Evolutionary conservation across 2,797 vertebrate species (phyloP).

Genomic region (Pseudomugil gertrudae): DNA sequence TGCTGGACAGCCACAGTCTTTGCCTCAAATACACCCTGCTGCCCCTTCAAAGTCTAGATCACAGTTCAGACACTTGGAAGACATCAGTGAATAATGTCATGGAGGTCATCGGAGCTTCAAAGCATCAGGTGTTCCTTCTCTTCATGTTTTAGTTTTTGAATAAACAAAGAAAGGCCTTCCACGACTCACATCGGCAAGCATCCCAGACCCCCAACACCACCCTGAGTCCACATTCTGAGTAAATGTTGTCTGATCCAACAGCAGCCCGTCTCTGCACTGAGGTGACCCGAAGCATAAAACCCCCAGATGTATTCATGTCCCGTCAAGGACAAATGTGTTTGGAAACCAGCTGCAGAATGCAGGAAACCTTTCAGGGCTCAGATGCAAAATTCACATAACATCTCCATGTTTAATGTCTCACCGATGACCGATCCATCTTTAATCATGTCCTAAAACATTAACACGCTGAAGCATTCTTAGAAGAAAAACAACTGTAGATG

Average conservation of each 20-base stretch:
- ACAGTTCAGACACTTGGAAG: too few relatives aligned
- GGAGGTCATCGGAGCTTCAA: not conserved
- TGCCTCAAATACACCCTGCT: too few relatives aligned
- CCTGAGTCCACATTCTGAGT: not conserved
- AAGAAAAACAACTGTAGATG: not conserved
- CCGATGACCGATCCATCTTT: not conserved
- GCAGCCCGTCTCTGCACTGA: not conserved
- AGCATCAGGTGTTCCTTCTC: not conserved
- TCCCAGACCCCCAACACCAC: not conserved
- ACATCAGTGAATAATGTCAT: not conserved
- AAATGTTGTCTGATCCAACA: constrained; percentile 7
- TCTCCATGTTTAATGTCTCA: not conserved
- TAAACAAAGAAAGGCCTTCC: not conserved
- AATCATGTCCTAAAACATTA: not conserved
- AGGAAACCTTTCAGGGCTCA: constrained; percentile 1
- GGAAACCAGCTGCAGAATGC: not conserved
- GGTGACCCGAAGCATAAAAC: not conserved
- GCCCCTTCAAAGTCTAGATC: too few relatives aligned
- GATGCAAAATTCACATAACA: not conserved
- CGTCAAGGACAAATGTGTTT: constrained; percentile 6
- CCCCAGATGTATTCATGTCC: constrained; percentile 5
- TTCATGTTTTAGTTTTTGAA: not conserved
- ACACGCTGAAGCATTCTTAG: not conserved
- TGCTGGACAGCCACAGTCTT: too few relatives aligned
- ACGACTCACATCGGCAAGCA: not conserved